phyloP scores from a whole-genome alignment of 2,888 invertebrate species.

The Galeopsomyia nigrocyanea region DNA sequence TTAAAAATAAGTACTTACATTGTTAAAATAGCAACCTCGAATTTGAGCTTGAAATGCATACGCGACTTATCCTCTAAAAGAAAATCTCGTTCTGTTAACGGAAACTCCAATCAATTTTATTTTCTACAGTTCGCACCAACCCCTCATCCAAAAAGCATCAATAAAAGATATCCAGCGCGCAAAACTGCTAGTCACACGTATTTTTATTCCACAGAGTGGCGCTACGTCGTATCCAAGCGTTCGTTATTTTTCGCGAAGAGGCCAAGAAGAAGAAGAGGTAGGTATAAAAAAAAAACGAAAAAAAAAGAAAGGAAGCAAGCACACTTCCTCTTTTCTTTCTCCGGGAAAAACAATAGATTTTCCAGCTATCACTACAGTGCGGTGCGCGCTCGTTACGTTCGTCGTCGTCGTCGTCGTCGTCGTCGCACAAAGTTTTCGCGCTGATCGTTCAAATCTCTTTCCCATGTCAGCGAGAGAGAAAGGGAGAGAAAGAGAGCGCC shows the following conservation, averaged over 20 bases:
- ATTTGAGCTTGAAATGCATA: too few species aligned
- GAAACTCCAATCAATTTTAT: too few species aligned
- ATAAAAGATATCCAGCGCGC: not conserved
- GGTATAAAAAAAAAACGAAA: too few species aligned
- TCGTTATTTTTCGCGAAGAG: constrained; percentile 24
- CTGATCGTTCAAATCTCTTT: constrained; percentile 39
- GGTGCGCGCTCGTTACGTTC: constrained; percentile 3
- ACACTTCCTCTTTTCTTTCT: constrained; percentile 5
- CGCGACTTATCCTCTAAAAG: too few species aligned
- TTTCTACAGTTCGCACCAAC: too few species aligned
- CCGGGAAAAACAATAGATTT: constrained; percentile 36
- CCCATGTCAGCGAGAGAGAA: not conserved
- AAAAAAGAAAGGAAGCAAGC: not conserved
- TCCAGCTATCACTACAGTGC: not conserved
- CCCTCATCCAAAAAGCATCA: too few species aligned
- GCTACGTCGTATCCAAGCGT: constrained; percentile 1
- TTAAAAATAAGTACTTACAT: too few species aligned
- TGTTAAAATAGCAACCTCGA: too few species aligned
- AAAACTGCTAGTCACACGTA: not conserved
- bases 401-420: constrained; percentile 7
- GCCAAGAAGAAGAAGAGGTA: constrained; percentile 2
- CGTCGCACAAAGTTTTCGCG: constrained; percentile 35
- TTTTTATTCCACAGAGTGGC: not conserved
- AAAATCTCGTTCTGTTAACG: too few species aligned
- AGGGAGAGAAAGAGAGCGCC: too few species aligned